These are phyloP conservation scores for Dryobotodes eremita DNA, from an alignment of 2,888 invertebrate genomes.

Conservation along the genomic window DNA sequence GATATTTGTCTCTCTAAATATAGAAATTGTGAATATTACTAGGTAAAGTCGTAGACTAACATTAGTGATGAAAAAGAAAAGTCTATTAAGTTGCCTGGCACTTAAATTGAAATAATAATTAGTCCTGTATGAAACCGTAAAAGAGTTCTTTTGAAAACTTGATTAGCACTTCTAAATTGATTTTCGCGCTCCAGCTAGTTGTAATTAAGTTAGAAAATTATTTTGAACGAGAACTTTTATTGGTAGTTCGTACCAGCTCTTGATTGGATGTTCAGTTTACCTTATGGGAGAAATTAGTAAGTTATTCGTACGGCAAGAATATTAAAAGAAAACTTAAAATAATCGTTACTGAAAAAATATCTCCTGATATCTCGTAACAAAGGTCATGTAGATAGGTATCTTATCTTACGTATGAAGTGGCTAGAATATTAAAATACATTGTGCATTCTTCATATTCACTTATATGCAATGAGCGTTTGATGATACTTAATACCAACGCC, in stretches of 20 bases:
- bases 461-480: neutral
- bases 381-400: neutral
- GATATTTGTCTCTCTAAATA: neutral
- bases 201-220: constrained; percentile 49
- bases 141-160: constrained; percentile 44
- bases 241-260: constrained; percentile 17
- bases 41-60: constrained; percentile 3
- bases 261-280: constrained; percentile 23
- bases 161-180: constrained; percentile 54
- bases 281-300: neutral
- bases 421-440: neutral
- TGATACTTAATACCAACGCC: neutral
- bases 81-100: constrained; percentile 21
- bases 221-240: constrained; percentile 37
- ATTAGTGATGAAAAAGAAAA: neutral
- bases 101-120: constrained; percentile 43
- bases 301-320: neutral
- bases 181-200: constrained; percentile 34
- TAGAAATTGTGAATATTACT: neutral
- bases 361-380: neutral
- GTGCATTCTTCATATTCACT: neutral
- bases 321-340: neutral
- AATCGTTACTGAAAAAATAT: neutral
- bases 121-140: constrained; percentile 38
- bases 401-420: neutral